Percentiles rank a stretch among this genome's conserved stretches.
These are phyloP conservation scores for Alcedo atthis DNA, from an alignment of 2,797 vertebrate species.

Conservation along the genomic window DNA sequence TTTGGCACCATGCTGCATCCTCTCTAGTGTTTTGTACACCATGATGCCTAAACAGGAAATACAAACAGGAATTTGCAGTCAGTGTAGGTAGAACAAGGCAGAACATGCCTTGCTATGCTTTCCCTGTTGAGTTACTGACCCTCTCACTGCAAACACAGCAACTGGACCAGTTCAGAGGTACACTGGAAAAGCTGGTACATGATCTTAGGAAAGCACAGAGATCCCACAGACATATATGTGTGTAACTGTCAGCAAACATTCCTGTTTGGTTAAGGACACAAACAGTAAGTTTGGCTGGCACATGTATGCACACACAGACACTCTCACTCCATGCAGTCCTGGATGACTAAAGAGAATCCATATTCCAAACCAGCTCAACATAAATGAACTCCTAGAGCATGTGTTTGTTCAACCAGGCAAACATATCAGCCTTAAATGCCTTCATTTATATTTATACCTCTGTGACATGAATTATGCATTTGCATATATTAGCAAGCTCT, in stretches of 20 bases:
- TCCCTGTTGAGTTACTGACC: background rate
- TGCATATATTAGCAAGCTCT: background rate
- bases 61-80: background rate
- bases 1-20: background rate
- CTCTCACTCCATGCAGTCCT: background rate
- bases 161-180: background rate
- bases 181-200: background rate
- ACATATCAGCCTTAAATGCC: background rate
- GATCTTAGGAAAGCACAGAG: background rate
- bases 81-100: background rate
- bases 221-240: background rate
- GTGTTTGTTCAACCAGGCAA: background rate
- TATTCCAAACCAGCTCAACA: background rate
- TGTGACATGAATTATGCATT: conserved; percentile 50
- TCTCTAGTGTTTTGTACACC: background rate
- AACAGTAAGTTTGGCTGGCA: background rate
- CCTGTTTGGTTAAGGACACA: background rate
- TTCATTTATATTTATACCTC: conserved; percentile 18
- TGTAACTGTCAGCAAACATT: background rate
- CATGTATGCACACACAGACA: fast-evolving
- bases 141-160: background rate
- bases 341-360: background rate
- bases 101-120: background rate
- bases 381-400: background rate
- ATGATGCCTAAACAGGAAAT: background rate